Base-by-base conservation (phyloP, 2,113 vertebrate species). In the Gorilla gorilla region DNA sequence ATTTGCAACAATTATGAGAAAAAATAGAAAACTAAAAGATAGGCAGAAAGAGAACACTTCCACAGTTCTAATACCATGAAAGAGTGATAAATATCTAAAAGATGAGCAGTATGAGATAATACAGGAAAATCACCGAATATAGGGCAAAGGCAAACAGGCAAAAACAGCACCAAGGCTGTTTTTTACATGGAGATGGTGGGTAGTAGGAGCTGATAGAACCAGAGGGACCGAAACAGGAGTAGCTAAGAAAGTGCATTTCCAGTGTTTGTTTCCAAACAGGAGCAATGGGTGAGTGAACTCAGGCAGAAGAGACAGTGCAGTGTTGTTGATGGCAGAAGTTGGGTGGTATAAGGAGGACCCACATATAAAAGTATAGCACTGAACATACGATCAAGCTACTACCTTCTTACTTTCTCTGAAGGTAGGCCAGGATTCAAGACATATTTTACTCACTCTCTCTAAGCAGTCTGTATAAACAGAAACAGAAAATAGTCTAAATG, bases 171-270 rank as follows among this genome's bases (percentile, higher is more conserved):
- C 12, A 50, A 64, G 22, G 59, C 1, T 27, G 30, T 82, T 12
- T 2, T 25, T 2, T 30, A 1, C 11, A 14, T 0, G 30, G 52
- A 43, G 8, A 8, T 27, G 1, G 55, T 8, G 6, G 32, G 73
- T 61, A 8, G 22, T 27, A 9, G 20, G 4, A 73, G 3, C 13
- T 43, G 25, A 64, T 35, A 20, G 35, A 73, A 43, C 6, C 40
- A 13, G 52, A 11, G 9, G 9, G 12, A 35, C 5, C 6, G 25
- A 30, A 90, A 35, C 14, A 64, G 27, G 43, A 55, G 2, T 16
- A 6, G 27, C 7, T 30, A 75, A 83, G 78, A 45, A 27, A 8
- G 2, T 40, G 20, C 14, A 50, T 48, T 55, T 32, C 68, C 22
- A 48, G 7, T 18, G 22, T n/a, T 30, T 82, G 8, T 32, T 83